Base-by-base conservation (phyloP, 2,888 invertebrate genomes). In the Chirona hameri region DNA sequence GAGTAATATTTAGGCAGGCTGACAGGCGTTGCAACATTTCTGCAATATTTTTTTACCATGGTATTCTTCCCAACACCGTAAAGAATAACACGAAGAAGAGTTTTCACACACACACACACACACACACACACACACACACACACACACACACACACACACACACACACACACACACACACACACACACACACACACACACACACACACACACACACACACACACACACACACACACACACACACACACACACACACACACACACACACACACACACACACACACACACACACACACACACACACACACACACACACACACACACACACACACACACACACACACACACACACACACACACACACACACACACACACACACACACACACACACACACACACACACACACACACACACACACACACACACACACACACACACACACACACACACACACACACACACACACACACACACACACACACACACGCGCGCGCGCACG, bases 61-160 rank as follows among this genome's bases (percentile, higher is more conserved):
- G n/a, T n/a, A n/a, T n/a, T n/a, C n/a, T n/a, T n/a, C n/a, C n/a
- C n/a, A n/a, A n/a, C n/a, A n/a, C n/a, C n/a, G n/a, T n/a, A n/a
- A n/a, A n/a, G n/a, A n/a, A n/a, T n/a, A n/a, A n/a, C 48, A 48
- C 9, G 48, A 12, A 12, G 48, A 48, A 12, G 48, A 48, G 48
- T 48, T 24, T 21, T 21, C 27, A n/a, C 31, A 79, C 5, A 79
- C 79, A 29, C 79, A 79, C 24, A 29, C 79, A 29, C 31, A 29
- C 79, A 29, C 31, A 29, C 5, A 79, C 3, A 92, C 91, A 0
- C 93, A 93, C 18, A 92, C 90, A 84, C 91, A 79, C 27, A 79
- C 27, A 79, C 21, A 79, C 12, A 79, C 12, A 29, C 31, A 39
- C 21, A 39, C 31, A 93, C 87, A 57, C 87, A 88, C 65, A 82